Base-by-base conservation (phyloP, 2,888 invertebrate genomes). In the Chelonus formosanus region DNA sequence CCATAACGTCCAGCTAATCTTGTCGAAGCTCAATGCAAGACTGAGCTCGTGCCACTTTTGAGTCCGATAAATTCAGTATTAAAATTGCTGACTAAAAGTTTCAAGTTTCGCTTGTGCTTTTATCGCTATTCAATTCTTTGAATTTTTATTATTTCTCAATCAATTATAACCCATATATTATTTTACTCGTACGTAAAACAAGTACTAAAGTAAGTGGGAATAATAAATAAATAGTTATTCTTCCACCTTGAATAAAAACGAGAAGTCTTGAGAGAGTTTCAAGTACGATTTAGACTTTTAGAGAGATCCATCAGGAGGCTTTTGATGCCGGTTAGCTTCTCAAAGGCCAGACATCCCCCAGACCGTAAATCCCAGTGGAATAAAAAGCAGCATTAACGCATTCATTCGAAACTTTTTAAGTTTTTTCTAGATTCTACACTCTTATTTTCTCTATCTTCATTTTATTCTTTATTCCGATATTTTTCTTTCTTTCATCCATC, bases 301-400 rank as follows among this genome's bases (percentile, higher is more conserved):
- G 52, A 45, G 44, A 53, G 34, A 61, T 61, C 35, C 44, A 50
- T 59, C 59, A 43, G 34, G 6, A 59, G 31, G 48, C 34, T 59
- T 59, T 59, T 20, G 50, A 35, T 53, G 8, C 36, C 53, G 44
- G 32, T 61, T 61, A 53, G 43, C 44, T 32, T 45, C n/a, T 52
- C 53, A 44, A 53, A 53, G 53, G 36, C 53, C 52, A 61, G 61
- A 61, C 61, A 53, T 61, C 32, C 43, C 20, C 53, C 35, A 61
- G 61, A 61, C 61, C 47, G 53, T 61, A 36, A 61, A 61, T 53
- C 61, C 61, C 61, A 44, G 43, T 20, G 36, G 60, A 43, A 61
- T 53, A 61, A 61, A 52, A 48, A 52, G 53, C 32, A 32, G 43
- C 52, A 10, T 61, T 43, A 43, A 61, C n/a, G 52, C 52, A 61